Conservation (phyloP, 2,797 vertebrate species). For the Margarornis squamiger region DNA sequence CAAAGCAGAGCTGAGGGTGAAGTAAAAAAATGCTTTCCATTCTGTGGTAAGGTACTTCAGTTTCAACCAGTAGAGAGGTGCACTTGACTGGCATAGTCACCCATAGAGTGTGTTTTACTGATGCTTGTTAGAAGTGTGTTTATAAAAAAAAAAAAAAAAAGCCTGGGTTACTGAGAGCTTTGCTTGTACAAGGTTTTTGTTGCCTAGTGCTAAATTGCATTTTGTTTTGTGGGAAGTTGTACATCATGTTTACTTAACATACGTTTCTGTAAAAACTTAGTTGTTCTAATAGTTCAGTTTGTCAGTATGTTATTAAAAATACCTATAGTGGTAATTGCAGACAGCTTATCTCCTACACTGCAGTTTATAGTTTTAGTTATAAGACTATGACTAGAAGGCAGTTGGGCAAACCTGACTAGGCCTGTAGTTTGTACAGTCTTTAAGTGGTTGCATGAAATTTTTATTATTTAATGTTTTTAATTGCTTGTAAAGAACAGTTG, state of each 20-base stretch:
- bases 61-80: neutral
- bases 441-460: neutral
- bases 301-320: neutral
- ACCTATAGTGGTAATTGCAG: neutral
- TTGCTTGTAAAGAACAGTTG: neutral
- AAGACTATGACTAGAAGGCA: neutral
- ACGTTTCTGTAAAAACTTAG: neutral
- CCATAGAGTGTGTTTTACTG: neutral
- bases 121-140: neutral
- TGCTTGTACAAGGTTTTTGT: neutral
- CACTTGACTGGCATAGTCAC: neutral
- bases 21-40: neutral
- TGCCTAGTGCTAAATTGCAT: neutral
- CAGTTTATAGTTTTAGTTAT: neutral
- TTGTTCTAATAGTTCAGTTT: neutral
- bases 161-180: neutral
- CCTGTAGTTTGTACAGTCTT: neutral
- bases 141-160: neutral
- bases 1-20: neutral
- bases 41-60: neutral
- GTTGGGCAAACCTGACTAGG: neutral
- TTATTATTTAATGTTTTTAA: neutral
- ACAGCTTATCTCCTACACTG: neutral
- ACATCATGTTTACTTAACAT: neutral
- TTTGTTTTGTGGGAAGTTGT: neutral